phyloP scores from a whole-genome alignment of 2,113 vertebrate species.

The Zosterops hypoxanthus region DNA sequence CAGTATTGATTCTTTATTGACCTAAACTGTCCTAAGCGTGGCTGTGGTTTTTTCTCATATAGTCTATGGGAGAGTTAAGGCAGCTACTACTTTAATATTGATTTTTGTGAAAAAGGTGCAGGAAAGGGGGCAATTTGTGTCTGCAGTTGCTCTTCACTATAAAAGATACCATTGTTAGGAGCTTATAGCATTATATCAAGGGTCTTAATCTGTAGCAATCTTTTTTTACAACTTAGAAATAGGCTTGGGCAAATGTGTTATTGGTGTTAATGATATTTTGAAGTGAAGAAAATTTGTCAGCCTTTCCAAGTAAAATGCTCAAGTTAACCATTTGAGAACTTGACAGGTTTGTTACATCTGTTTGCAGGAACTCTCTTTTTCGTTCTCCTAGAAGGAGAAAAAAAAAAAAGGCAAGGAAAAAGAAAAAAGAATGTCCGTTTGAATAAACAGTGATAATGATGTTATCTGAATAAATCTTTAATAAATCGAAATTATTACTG shows the following conservation, averaged over 20 bases:
- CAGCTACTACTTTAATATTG: constrained; percentile 85
- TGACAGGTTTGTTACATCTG: constrained; percentile 57
- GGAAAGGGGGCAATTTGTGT: constrained; percentile 82
- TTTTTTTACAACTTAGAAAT: constrained; percentile 83
- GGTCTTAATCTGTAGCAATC: constrained; percentile 83
- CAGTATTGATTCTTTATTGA: constrained; percentile 98
- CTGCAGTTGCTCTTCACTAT: constrained; percentile 81
- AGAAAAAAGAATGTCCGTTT: constrained; percentile 13
- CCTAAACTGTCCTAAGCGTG: constrained; percentile 88
- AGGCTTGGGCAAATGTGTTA: constrained; percentile 82
- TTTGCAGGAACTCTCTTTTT: constrained; percentile 40
- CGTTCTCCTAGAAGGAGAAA: neutral
- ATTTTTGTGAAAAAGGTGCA: constrained; percentile 86
- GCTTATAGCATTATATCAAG: constrained; percentile 84
- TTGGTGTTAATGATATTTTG: constrained; percentile 86
- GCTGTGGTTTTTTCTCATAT: constrained; percentile 84
- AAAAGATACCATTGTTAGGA: constrained; percentile 84
- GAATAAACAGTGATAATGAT: constrained; percentile 59
- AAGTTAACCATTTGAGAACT: constrained; percentile 74
- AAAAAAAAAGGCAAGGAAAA: neutral
- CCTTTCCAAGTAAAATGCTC: constrained; percentile 78
- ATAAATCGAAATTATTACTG: constrained; percentile 59
- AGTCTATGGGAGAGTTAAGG: constrained; percentile 85
- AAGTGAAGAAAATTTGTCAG: constrained; percentile 82
- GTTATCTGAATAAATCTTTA: constrained; percentile 65